Conservation (phyloP, 1,140 invertebrate genomes). For the Palaemon carinicauda region DNA sequence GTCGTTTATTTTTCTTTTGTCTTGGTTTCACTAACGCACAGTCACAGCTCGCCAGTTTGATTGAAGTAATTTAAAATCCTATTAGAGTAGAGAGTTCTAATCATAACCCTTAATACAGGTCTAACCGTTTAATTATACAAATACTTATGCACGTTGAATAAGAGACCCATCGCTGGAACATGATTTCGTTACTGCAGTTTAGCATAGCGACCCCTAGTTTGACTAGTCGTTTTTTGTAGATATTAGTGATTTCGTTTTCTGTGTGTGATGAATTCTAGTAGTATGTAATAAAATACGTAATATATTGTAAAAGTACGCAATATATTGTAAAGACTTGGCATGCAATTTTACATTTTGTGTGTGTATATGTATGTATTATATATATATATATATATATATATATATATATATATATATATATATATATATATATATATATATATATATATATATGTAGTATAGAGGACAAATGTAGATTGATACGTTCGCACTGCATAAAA, state of each 20-base stretch:
- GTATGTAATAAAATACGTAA: too few relatives aligned
- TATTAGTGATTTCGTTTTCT: neutral
- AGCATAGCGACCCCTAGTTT: neutral
- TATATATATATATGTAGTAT: neutral
- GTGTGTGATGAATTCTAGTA: neutral
- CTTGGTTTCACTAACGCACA: too few relatives aligned
- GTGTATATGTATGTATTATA: neutral
- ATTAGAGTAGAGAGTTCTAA: too few relatives aligned
- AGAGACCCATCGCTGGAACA: neutral
- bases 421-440: neutral
- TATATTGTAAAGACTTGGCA: too few relatives aligned
- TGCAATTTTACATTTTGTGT: too few relatives aligned
- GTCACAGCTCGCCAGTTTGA: too few relatives aligned
- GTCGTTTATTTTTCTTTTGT: too few relatives aligned
- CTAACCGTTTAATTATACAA: neutral
- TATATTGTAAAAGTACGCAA: too few relatives aligned
- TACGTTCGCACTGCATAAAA: too few relatives aligned
- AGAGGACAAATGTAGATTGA: neutral
- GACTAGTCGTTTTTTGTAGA: conserved; percentile 6
- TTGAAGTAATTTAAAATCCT: too few relatives aligned
- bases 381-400: neutral
- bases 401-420: neutral
- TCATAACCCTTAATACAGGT: too few relatives aligned
- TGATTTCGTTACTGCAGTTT: neutral
- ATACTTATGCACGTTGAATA: conserved; percentile 13